Evolutionary conservation across 2,797 vertebrate genomes (phyloP).

Genomic region (Parotocinclus haroldoi): DNA sequence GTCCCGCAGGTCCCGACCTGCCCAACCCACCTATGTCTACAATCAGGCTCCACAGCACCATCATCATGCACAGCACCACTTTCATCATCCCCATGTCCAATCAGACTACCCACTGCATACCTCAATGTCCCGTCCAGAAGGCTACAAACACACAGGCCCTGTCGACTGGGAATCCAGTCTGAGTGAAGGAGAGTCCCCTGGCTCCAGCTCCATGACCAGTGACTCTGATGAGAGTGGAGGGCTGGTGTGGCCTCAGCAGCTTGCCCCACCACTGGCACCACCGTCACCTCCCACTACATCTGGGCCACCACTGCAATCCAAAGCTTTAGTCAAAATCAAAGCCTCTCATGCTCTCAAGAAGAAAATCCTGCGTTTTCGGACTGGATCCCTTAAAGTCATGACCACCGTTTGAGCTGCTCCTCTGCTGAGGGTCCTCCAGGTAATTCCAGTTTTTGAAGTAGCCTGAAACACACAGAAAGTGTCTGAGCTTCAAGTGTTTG

Average conservation of each 20-base stretch:
- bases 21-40: slow-evolving; percentile 49
- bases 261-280: slow-evolving; percentile 71
- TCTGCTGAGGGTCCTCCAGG: not conserved
- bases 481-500: not conserved
- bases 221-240: slow-evolving; percentile 82
- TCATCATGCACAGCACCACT: slow-evolving; percentile 41
- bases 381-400: slow-evolving; percentile 87
- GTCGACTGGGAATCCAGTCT: slow-evolving; percentile 80
- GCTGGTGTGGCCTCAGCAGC: slow-evolving; percentile 84
- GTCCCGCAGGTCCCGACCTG: slow-evolving; percentile 50
- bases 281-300: slow-evolving; percentile 57
- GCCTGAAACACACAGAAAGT: not conserved
- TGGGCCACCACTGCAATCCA: slow-evolving; percentile 67
- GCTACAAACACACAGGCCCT: slow-evolving; percentile 50
- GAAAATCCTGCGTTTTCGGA: slow-evolving; percentile 86
- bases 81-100: slow-evolving; percentile 53
- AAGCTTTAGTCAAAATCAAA: slow-evolving; percentile 88
- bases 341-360: slow-evolving; percentile 88
- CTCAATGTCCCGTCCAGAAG: slow-evolving; percentile 51
- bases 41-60: slow-evolving; percentile 38
- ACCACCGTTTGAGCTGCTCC: slow-evolving; percentile 76
- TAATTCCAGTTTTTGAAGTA: not conserved
- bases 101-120: slow-evolving; percentile 56
- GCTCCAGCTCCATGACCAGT: slow-evolving; percentile 77
- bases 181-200: slow-evolving; percentile 77